Conservation (phyloP, 1,140 invertebrate genomes). For the Phthorimaea operculella region DNA sequence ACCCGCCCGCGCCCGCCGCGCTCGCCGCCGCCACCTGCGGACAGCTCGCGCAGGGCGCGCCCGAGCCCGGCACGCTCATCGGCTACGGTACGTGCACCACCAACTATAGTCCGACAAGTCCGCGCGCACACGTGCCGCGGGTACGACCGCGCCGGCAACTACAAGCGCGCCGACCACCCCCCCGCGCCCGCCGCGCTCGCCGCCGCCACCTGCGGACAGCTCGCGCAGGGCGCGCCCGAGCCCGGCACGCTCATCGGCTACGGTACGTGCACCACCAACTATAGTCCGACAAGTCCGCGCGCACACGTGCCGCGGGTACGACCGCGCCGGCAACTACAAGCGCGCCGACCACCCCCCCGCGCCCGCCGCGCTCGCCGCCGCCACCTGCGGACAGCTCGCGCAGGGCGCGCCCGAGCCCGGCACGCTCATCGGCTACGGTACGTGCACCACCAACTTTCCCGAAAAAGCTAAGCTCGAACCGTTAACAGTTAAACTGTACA, state of each 20-base stretch:
- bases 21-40: slow-evolving; percentile 29
- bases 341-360: slow-evolving; percentile 20
- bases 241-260: no score
- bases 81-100: no score
- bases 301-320: slow-evolving; percentile 72
- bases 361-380: slow-evolving; percentile 5
- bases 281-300: no score
- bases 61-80: no score
- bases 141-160: slow-evolving; percentile 46
- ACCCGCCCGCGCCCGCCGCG: slow-evolving; percentile 10
- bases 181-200: slow-evolving; percentile 8
- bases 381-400: slow-evolving; percentile 43
- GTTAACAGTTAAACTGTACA: no score
- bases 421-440: no score
- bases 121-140: slow-evolving; percentile 77
- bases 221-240: slow-evolving; percentile 35
- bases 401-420: slow-evolving; percentile 26
- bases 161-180: slow-evolving; percentile 26
- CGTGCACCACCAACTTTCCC: no score
- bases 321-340: slow-evolving; percentile 40
- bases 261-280: no score
- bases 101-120: no score
- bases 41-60: slow-evolving; percentile 42
- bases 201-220: slow-evolving; percentile 36
- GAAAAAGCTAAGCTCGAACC: no score